Base-by-base conservation (phyloP, 2,797 vertebrate species). In the Novumbra hubbsi region DNA sequence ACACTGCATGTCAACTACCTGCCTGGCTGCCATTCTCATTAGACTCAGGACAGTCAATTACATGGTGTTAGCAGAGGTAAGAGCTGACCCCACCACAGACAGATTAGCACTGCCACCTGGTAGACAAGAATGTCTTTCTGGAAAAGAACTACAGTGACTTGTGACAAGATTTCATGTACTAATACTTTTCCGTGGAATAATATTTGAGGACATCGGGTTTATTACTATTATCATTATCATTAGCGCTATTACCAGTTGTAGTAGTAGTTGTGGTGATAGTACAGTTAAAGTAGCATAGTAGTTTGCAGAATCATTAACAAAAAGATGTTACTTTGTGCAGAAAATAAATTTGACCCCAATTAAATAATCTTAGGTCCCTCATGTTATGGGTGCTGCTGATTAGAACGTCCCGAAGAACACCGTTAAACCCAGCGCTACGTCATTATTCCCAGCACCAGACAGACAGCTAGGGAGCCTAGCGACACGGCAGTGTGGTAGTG, bases 41-140 rank as follows among this genome's bases (percentile, higher is more conserved):
- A 69, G 16, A 57, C 62, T 67, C 38, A 64, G 8, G 60, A 30
- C 17, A 52, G 73, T 78, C 66, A 75, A 50, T 80, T 74, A 57
- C 68, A 21, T 52, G 60, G 41, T 27, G 63, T 32, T 52, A 74
- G 68, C 48, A 74, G 50, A 45, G 49, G 70, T 72, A 57, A 41
- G 27, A 62, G 45, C 28, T 48, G 16, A 49, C 68, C 62, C 19
- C 1, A 14, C 14, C 1, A 7, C 71, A 73, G 67, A 50, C 27
- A 5, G 15, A 75, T 80, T 55, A 68, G 74, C 76, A 78, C 78
- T 73, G 77, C 72, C 78, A 80, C 81, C 74, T 76, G 76, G 77
- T 74, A 57, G 52, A 57, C 52, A 9, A 57, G n/a, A 57, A n/a
- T 24, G 52, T 71, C 17, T 55, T 65, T 50, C 16, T 67, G 4